Evolutionary conservation across 2,888 invertebrate genomes (phyloP).

Genomic region (Acleris sparsana): DNA sequence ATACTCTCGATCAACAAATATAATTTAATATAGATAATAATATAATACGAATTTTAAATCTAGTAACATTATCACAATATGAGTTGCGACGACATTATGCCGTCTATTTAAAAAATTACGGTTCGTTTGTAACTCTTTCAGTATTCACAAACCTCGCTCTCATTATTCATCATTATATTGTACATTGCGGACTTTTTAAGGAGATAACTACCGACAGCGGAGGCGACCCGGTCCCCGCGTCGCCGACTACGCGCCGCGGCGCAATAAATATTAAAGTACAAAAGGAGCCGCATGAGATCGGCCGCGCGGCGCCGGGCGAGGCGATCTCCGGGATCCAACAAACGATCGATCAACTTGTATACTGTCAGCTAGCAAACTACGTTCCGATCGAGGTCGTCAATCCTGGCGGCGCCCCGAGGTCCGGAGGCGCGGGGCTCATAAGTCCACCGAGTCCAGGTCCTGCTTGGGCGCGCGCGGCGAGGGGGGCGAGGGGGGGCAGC

Average conservation of each 20-base stretch:
- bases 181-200: conserved; percentile 52
- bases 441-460: conserved; percentile 89
- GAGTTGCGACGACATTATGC: conserved; percentile 67
- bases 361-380: background rate
- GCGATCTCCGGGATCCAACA: background rate
- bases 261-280: conserved; percentile 36
- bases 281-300: conserved; percentile 18
- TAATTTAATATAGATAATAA: conserved; percentile 75
- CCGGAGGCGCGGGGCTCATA: conserved; percentile 65
- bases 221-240: conserved; percentile 34
- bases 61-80: conserved; percentile 75
- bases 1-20: conserved; percentile 78
- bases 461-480: conserved; percentile 87
- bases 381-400: background rate
- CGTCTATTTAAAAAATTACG: conserved; percentile 59
- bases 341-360: background rate
- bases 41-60: conserved; percentile 69
- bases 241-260: conserved; percentile 21
- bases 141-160: conserved; percentile 55
- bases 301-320: conserved; percentile 17
- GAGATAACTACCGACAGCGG: conserved; percentile 42
- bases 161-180: conserved; percentile 46
- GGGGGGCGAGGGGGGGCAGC: conserved; percentile 52
- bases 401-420: background rate
- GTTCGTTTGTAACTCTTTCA: conserved; percentile 54